Conservation (phyloP, 2,888 invertebrate genomes). For the Theretra japonica region DNA sequence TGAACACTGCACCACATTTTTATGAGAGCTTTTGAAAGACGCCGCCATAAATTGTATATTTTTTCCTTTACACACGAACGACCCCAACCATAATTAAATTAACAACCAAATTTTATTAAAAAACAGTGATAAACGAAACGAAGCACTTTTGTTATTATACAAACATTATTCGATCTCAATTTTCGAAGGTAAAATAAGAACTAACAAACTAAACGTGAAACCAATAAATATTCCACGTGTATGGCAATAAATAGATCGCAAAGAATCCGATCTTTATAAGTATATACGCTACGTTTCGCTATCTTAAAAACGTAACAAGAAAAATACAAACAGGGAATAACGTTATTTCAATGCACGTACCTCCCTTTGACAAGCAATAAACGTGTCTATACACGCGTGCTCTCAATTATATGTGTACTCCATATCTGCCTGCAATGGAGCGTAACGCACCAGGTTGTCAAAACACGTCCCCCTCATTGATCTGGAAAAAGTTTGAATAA, state of each 20-base stretch:
- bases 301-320: conserved; percentile 8
- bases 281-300: background rate
- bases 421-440: background rate
- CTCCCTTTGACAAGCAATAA: conserved; percentile 4
- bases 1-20: no score
- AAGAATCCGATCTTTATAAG: background rate
- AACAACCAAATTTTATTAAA: no score
- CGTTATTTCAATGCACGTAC: background rate
- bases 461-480: conserved; percentile 12
- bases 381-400: background rate
- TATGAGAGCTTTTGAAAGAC: no score
- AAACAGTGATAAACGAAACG: no score
- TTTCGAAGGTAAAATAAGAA: no score
- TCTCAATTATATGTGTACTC: conserved; percentile 1
- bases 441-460: conserved; percentile 8
- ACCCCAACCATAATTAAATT: no score
- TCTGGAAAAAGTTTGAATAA: background rate
- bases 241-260: background rate
- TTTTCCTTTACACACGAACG: no score
- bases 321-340: background rate
- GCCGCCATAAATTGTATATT: no score
- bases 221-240: background rate
- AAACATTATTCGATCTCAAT: no score
- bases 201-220: background rate
- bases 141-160: no score